These are phyloP conservation scores for Julus scanicus DNA, from an alignment of 2,888 invertebrate genomes.

Conservation along the genomic window DNA sequence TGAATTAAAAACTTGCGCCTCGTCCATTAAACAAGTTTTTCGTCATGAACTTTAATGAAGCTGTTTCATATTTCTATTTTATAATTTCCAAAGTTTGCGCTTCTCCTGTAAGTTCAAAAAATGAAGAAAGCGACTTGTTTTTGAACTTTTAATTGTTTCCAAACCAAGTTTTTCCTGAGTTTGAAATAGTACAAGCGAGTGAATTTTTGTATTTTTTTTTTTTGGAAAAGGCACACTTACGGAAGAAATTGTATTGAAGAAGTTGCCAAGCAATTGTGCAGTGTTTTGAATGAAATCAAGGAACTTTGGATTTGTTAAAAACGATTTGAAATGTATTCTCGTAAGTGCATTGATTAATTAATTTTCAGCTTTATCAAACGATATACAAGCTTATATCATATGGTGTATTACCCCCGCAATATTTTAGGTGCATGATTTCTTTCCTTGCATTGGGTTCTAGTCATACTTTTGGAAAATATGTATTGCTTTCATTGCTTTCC, in stretches of 20 bases:
- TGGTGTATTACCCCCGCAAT: not conserved
- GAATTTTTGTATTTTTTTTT: not conserved
- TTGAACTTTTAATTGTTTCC: not conserved
- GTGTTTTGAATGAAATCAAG: not conserved
- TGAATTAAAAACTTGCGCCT: too few relatives aligned
- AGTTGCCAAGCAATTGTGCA: not conserved
- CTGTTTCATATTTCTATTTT: too few relatives aligned
- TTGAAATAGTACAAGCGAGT: not conserved
- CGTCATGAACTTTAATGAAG: too few relatives aligned
- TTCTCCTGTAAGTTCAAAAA: not conserved
- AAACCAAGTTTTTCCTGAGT: not conserved
- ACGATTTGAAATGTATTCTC: not conserved
- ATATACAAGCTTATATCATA: not conserved
- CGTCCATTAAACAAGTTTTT: too few relatives aligned
- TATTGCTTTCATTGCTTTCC: not conserved
- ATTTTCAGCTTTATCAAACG: not conserved
- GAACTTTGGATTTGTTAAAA: not conserved
- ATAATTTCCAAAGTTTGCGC: too few relatives aligned
- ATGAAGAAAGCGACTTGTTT: not conserved
- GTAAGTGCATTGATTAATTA: not conserved
- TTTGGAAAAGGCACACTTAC: not conserved
- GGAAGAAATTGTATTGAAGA: not conserved
- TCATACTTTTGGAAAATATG: constrained; percentile 40
- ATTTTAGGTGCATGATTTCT: not conserved
- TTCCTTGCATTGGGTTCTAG: constrained; percentile 18